A percentile compares a stretch with the other conserved stretches of the same genome.
phyloP scores from a whole-genome alignment of 2,113 vertebrate species.

The Sturnira hondurensis region DNA sequence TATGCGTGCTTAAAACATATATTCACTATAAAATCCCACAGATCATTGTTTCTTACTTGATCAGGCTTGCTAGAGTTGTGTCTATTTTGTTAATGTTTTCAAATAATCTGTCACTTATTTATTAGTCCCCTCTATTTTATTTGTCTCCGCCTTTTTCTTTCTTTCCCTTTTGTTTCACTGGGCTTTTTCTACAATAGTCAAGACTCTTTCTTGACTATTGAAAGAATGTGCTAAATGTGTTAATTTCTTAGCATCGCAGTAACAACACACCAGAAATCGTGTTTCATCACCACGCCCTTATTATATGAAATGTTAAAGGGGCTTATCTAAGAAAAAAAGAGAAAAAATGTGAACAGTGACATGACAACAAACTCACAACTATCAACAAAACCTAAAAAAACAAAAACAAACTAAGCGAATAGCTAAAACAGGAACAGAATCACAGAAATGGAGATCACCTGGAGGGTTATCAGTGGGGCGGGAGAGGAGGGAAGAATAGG shows the following conservation, averaged over 20 bases:
- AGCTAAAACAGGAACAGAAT: too few relatives aligned
- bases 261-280: neutral
- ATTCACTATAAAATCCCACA: neutral
- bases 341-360: too few relatives aligned
- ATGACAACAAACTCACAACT: too few relatives aligned
- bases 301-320: too few relatives aligned
- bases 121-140: neutral
- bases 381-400: too few relatives aligned
- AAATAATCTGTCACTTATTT: neutral
- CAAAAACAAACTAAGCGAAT: too few relatives aligned
- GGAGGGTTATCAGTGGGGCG: too few relatives aligned
- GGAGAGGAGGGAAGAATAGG: too few relatives aligned
- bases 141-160: neutral
- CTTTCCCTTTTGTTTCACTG: neutral
- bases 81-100: neutral
- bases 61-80: neutral
- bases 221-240: neutral
- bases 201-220: neutral
- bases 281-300: neutral
- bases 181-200: neutral
- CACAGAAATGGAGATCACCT: too few relatives aligned
- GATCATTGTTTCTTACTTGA: neutral
- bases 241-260: neutral
- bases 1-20: neutral
- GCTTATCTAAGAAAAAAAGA: too few relatives aligned